Conservation (phyloP, 1,140 invertebrate genomes). For the Eumeta japonica region DNA sequence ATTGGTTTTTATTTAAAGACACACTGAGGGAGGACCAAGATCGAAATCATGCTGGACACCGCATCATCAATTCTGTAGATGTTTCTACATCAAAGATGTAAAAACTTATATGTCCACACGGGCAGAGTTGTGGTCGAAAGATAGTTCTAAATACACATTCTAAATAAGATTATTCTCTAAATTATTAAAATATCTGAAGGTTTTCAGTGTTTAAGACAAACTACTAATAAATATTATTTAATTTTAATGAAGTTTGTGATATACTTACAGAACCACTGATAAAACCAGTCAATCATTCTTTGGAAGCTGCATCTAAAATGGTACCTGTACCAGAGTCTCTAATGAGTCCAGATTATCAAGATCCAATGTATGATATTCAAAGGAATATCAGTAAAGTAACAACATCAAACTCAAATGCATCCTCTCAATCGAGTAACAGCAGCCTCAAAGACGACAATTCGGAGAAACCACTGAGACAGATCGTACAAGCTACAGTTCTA, state of each 20-base stretch:
- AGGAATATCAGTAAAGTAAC: slow-evolving; percentile 31
- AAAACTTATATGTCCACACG: too few relatives aligned
- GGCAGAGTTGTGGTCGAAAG: too few relatives aligned
- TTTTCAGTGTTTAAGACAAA: not conserved
- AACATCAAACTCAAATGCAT: slow-evolving; percentile 25
- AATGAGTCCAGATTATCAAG: slow-evolving; percentile 77
- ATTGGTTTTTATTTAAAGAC: too few relatives aligned
- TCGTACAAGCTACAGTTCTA: slow-evolving; percentile 7
- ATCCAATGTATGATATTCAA: slow-evolving; percentile 49
- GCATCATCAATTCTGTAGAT: too few relatives aligned
- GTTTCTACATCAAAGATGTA: too few relatives aligned
- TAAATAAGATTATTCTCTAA: too few relatives aligned
- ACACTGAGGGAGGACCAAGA: too few relatives aligned
- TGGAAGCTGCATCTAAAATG: slow-evolving; percentile 79
- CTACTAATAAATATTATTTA: too few relatives aligned
- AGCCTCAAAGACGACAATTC: slow-evolving; percentile 23
- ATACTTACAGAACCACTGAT: slow-evolving; percentile 13
- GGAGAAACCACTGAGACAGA: slow-evolving; percentile 24
- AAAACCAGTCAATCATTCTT: slow-evolving; percentile 61
- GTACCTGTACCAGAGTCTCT: slow-evolving; percentile 82
- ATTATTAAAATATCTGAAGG: too few relatives aligned
- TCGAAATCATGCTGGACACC: too few relatives aligned
- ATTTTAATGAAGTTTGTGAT: too few relatives aligned
- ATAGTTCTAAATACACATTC: too few relatives aligned
- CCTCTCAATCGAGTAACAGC: slow-evolving; percentile 39